Percentiles rank a stretch among this genome's conserved stretches.
Conservation (phyloP, 2,113 vertebrate genomes). For the Corythornis cristatus region DNA sequence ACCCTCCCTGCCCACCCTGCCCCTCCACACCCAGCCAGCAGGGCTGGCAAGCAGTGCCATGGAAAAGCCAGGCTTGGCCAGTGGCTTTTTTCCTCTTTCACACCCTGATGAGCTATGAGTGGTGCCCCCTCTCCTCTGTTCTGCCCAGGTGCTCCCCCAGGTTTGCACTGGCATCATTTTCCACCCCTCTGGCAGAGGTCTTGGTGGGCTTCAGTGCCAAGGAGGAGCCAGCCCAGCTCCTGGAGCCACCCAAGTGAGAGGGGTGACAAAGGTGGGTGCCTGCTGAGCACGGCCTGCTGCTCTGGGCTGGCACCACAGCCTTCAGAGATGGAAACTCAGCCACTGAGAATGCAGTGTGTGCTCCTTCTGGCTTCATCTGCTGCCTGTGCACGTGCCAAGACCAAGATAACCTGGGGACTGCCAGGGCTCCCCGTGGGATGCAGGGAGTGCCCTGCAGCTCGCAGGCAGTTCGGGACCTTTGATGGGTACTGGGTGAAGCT, state of each 20-base stretch:
- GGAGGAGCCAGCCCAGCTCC: not conserved
- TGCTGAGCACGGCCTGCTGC: not conserved
- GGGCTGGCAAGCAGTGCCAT: not conserved
- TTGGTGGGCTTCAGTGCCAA: not conserved
- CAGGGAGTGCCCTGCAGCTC: not conserved
- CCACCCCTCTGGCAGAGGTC: not conserved
- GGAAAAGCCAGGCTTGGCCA: accelerated
- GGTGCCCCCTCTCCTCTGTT: not conserved
- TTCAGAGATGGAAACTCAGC: not conserved
- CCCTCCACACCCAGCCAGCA: accelerated
- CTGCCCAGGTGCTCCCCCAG: not conserved
- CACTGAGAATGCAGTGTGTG: not conserved
- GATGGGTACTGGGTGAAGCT: not conserved
- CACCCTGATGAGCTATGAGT: not conserved
- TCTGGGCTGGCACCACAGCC: not conserved
- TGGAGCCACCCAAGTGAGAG: not conserved
- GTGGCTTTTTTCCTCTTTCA: not conserved
- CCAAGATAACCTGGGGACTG: not conserved
- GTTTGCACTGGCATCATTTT: not conserved
- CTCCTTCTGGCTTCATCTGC: not conserved
- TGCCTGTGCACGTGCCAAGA: not conserved
- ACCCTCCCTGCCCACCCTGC: not conserved
- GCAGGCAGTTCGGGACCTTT: not conserved
- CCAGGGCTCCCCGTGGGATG: not conserved
- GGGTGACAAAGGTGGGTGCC: too few relatives aligned